Conservation (phyloP, 2,888 invertebrate genomes). For the Ditula angustiorana region DNA sequence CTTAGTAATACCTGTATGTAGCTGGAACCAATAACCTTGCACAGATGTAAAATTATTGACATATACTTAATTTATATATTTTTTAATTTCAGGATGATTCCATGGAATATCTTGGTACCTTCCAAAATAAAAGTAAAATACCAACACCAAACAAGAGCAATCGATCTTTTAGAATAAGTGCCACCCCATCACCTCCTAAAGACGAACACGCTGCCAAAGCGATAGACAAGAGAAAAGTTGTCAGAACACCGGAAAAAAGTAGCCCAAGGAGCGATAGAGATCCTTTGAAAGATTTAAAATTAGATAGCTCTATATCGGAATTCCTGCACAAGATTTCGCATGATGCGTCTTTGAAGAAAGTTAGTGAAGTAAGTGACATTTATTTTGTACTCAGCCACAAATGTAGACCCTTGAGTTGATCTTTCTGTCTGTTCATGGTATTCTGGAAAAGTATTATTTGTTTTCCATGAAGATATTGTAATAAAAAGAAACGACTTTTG, state of each 20-base stretch:
- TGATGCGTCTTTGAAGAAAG: conserved; percentile 54
- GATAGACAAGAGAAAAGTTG: conserved; percentile 45
- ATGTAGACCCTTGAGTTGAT: no score
- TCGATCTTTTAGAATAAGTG: conserved; percentile 56
- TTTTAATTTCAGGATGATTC: conserved; percentile 55
- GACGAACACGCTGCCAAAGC: conserved; percentile 37
- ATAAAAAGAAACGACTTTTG: not conserved
- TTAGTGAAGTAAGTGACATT: conserved; percentile 51
- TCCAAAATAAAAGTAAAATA: conserved; percentile 46
- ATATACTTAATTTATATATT: not conserved
- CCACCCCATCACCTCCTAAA: conserved; percentile 56
- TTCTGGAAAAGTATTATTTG: no score
- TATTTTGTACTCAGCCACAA: no score
- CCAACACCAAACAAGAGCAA: conserved; percentile 49
- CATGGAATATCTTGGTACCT: conserved; percentile 50
- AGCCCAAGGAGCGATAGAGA: conserved; percentile 55
- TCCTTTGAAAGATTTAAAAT: conserved; percentile 58
- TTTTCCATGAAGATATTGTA: no score
- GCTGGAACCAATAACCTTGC: no score
- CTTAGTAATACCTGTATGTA: no score
- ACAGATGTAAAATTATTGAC: no score
- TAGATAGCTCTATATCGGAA: conserved; percentile 58
- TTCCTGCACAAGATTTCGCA: conserved; percentile 56
- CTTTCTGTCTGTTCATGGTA: no score
- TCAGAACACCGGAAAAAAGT: conserved; percentile 55